Percentiles rank a stretch among this genome's conserved stretches.
Evolutionary conservation across 2,888 invertebrate species (phyloP).

Genomic region (Synanthedon vespiformis): DNA sequence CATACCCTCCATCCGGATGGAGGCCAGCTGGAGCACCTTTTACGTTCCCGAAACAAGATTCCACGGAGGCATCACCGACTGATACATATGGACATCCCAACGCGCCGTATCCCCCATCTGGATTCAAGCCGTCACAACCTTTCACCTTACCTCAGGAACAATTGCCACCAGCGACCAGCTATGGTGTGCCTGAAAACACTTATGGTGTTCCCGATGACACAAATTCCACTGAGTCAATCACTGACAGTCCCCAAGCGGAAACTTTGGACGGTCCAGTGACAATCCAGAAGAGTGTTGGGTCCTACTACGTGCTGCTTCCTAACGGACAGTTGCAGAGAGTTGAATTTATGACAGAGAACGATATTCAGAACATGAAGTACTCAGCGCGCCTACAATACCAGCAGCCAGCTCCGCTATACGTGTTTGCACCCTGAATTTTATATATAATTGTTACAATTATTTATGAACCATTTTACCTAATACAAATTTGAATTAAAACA

Average conservation of each 20-base stretch:
- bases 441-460: background rate
- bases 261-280: constrained; percentile 47
- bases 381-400: constrained; percentile 69
- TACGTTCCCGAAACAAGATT: constrained; percentile 28
- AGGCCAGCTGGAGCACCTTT: constrained; percentile 47
- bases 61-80: constrained; percentile 17
- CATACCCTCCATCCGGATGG: constrained; percentile 42
- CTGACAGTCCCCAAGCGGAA: constrained; percentile 47
- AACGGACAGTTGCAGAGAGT: constrained; percentile 74
- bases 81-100: constrained; percentile 31
- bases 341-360: constrained; percentile 64
- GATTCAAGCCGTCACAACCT: constrained; percentile 51
- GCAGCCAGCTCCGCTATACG: constrained; percentile 39
- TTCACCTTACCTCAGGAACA: constrained; percentile 48
- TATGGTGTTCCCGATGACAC: constrained; percentile 39
- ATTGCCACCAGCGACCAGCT: constrained; percentile 30
- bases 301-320: constrained; percentile 74
- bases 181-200: constrained; percentile 37
- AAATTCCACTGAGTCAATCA: constrained; percentile 17
- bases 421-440: constrained; percentile 30
- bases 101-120: constrained; percentile 50
- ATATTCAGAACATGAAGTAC: constrained; percentile 70
- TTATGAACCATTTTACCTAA: too few species aligned
- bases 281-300: constrained; percentile 63
- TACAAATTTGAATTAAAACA: too few species aligned